Conservation (phyloP, 2,113 vertebrate genomes). For the Mugil cephalus region DNA sequence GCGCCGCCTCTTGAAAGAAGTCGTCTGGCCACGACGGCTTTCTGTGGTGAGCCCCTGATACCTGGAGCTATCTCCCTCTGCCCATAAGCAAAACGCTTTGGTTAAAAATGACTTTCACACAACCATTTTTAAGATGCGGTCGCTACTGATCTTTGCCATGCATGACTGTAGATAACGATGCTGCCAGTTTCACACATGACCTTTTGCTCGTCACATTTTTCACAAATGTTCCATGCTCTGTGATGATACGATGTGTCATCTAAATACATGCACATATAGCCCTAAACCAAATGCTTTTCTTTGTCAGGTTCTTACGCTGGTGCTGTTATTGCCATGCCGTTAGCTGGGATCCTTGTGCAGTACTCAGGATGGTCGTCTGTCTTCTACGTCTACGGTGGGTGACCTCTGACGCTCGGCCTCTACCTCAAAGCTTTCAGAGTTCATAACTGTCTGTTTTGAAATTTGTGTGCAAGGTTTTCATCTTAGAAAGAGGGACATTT, state of each 20-base stretch:
- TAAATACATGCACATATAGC: too few relatives aligned
- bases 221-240: too few relatives aligned
- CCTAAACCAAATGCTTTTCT: background rate
- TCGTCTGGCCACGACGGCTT: slow-evolving; percentile 88
- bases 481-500: background rate
- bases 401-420: background rate
- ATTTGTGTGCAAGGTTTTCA: background rate
- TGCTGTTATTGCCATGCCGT: slow-evolving; percentile 93
- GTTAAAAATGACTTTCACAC: background rate
- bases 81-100: background rate
- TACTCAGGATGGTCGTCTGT: slow-evolving; percentile 93
- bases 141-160: too few relatives aligned
- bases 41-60: slow-evolving; percentile 83
- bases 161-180: too few relatives aligned
- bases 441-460: background rate
- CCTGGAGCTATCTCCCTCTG: background rate
- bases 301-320: slow-evolving; percentile 90
- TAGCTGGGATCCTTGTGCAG: slow-evolving; percentile 92
- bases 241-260: too few relatives aligned
- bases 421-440: too few relatives aligned
- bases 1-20: slow-evolving; percentile 89
- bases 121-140: too few relatives aligned
- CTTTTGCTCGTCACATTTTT: background rate
- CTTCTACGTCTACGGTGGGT: slow-evolving; percentile 92
- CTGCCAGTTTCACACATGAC: background rate